These are phyloP conservation scores for Mactra quadrangularis DNA, from an alignment of 1,140 invertebrate species.

Conservation along the genomic window DNA sequence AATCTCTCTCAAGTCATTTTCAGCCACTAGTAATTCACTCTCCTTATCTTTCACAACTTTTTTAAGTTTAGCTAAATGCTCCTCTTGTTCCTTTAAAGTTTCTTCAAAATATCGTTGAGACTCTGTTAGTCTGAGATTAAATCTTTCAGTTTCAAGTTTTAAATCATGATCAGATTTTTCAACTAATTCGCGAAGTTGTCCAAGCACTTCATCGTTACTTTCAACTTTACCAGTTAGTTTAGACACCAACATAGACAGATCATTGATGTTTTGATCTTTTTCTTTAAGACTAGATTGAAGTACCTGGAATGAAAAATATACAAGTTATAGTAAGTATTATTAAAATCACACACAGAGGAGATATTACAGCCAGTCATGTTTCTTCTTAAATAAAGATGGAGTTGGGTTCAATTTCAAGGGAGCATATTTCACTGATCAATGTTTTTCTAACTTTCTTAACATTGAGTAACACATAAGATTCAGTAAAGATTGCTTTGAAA, in stretches of 20 bases:
- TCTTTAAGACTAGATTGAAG: slow-evolving; percentile 77
- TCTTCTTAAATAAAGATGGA: no score
- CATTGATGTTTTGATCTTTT: slow-evolving; percentile 76
- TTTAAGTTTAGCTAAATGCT: slow-evolving; percentile 70
- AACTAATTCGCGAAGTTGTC: slow-evolving; percentile 72
- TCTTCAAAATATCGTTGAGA: slow-evolving; percentile 82
- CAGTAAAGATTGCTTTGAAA: no score
- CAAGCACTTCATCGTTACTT: slow-evolving; percentile 73
- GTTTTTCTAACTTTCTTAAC: no score
- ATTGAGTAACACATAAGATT: no score
- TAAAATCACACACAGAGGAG: no score
- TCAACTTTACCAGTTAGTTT: slow-evolving; percentile 80
- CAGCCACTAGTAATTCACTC: slow-evolving; percentile 72
- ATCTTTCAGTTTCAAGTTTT: slow-evolving; percentile 76
- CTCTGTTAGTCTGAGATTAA: slow-evolving; percentile 77
- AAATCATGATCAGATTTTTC: slow-evolving; percentile 76
- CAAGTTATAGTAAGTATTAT: no score
- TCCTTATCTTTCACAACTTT: slow-evolving; percentile 74
- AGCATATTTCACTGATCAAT: no score
- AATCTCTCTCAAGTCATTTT: slow-evolving; percentile 78
- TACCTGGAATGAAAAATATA: slow-evolving; percentile 74
- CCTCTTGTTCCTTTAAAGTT: slow-evolving; percentile 77
- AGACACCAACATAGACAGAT: slow-evolving; percentile 73
- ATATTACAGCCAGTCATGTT: no score
- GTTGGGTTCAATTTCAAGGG: no score